A percentile compares a stretch with the other conserved stretches of the same genome.
Conservation (phyloP, 1,140 invertebrate species). For the Galleria mellonella region DNA sequence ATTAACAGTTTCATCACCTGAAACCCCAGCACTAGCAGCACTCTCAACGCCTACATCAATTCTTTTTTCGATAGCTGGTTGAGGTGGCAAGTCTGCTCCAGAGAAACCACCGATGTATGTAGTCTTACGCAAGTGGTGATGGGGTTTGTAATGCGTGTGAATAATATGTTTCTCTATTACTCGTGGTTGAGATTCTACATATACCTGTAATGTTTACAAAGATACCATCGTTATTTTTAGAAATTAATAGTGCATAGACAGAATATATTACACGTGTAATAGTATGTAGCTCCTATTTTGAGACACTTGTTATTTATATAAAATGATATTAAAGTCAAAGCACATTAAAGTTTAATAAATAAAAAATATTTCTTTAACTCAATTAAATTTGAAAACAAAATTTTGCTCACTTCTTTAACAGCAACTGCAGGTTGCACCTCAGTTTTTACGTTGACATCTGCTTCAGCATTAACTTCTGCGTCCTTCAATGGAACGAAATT, state of each 20-base stretch:
- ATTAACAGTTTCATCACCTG: slow-evolving; percentile 5
- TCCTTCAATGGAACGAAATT: slow-evolving; percentile 19
- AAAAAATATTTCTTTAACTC: no score
- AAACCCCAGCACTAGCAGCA: slow-evolving; percentile 16
- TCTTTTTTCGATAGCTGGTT: slow-evolving; percentile 40
- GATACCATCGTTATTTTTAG: no score
- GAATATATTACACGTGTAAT: no score
- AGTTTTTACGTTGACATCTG: slow-evolving; percentile 21
- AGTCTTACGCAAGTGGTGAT: slow-evolving; percentile 41
- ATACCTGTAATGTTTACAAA: slow-evolving; percentile 23
- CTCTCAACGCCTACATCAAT: slow-evolving; percentile 39
- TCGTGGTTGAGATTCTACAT: slow-evolving; percentile 27
- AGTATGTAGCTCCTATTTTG: no score
- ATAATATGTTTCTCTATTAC: slow-evolving; percentile 39
- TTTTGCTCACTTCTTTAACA: slow-evolving; percentile 59
- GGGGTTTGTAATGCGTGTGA: slow-evolving; percentile 38
- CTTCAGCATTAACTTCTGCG: slow-evolving; percentile 7
- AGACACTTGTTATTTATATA: no score
- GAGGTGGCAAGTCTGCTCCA: slow-evolving; percentile 21
- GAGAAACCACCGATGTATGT: slow-evolving; percentile 44
- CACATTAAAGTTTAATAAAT: no score
- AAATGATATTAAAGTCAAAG: no score
- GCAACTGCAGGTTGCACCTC: slow-evolving; percentile 30
- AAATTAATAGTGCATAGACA: no score
- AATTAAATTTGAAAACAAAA: slow-evolving; percentile 3